Evolutionary conservation across 1,140 invertebrate genomes (phyloP), one percentile per base, ranked within the genome.

Genomic region (Leptinotarsa defecta): DNA sequence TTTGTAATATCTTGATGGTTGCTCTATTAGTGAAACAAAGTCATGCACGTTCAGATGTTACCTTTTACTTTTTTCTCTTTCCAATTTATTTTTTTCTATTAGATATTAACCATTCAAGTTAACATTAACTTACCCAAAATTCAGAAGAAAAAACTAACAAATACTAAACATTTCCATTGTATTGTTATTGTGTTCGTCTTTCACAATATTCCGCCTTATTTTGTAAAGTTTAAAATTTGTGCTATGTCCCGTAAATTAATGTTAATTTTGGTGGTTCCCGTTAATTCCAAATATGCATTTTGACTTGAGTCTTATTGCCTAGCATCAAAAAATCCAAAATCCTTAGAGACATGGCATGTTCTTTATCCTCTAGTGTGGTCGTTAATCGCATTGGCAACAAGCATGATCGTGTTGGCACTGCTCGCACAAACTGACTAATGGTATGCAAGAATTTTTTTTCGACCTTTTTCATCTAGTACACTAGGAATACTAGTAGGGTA

Each of bases 381-480:
- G 73, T 77, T 85, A 80, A 77, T 85, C 78, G 84, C 84, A 79
- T 83, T 85, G 80, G 84, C 84, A 79, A 84, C 84, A 79, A 85
- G 84, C 84, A 85, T 85, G 84, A 81, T 84, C 81, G 81, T 85
- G 80, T 83, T 85, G 84, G 84, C 84, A 85, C 83, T 85, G 77
- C 83, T 85, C 79, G 82, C 84, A 82, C 84, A 84, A 78, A 84
- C 76, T 83, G 80, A 83, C 70, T 79, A 74, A 83, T 76, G 84
- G 84, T 85, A 85, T 84, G 84, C 83, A 84, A 80, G 69, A 78
- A 77, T 77, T 74, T 76, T 80, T 22, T 65, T 24, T 62, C 61
- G 34, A 43, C 8, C 34, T 43, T 11, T 43, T 43, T 43, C 34
- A 43, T 43, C 34, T 43, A 43, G 8, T 11, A 43, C 8, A 43